Evolutionary conservation across 2,888 invertebrate genomes (phyloP), one percentile per base, ranked within the genome.

Genomic region (Chymomyza procnemis): DNA sequence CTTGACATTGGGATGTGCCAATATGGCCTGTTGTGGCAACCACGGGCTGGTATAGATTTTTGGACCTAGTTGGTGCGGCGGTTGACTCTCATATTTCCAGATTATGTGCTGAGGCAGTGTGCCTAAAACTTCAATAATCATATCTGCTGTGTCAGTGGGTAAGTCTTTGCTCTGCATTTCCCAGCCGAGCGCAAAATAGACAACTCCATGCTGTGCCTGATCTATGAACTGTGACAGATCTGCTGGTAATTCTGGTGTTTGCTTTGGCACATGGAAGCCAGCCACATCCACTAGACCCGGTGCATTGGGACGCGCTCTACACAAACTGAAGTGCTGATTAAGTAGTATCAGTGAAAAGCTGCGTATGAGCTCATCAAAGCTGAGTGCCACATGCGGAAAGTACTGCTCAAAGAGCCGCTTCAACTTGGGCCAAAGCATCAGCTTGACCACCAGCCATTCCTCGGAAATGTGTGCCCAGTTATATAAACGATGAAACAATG

Each of bases 71-170:
- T 66, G 83, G 1, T 74, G n/a, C n/a, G n/a, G n/a, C n/a, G n/a
- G n/a, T n/a, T n/a, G n/a, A n/a, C n/a, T n/a, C n/a, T n/a, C 91
- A 69, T 86, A 91, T 71, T 91, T 92, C 91, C 91, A 92, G 4
- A 92, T 62, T 0, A 92, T 88, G 16, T 85, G 69, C 30, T 88
- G 85, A 0, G 87, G 80, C n/a, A 89, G 34, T 0, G 67, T 30
- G n/a, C 54, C 65, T 16, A 88, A 81, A 0, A 68, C 67, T 1
- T 79, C 64, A 9, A 79, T 0, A 1, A 88, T 18, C 0, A 75
- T 59, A 3, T 77, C 16, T 5, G 80, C 55, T 12, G 76, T 90
- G 4, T 76, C 74, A 0, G 26, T 1, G 0, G 86, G 76, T 4
- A 90, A 57, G 64, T 79, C 76, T n/a, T 68, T 83, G 41, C 86